Evolutionary conservation across 2,113 vertebrate genomes (phyloP).

Genomic region (Gracilinanus agilis): DNA sequence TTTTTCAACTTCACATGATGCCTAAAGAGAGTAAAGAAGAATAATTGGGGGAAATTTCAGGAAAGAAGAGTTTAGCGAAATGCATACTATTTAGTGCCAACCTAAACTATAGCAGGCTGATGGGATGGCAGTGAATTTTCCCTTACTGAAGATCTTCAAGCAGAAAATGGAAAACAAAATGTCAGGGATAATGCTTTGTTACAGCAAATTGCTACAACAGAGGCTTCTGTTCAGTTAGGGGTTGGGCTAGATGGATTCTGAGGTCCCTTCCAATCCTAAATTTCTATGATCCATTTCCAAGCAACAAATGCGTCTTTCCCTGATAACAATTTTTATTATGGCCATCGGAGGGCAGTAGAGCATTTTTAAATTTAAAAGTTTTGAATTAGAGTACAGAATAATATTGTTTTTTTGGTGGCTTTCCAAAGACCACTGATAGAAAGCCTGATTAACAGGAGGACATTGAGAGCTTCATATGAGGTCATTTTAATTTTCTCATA

Average conservation of each 20-base stretch:
- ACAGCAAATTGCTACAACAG: not conserved
- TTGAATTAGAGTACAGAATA: not conserved
- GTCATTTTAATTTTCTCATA: not conserved
- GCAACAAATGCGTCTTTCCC: not conserved
- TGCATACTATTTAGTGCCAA: not conserved
- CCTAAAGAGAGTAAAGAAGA: not conserved
- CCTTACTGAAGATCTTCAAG: not conserved
- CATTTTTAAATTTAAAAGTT: not conserved
- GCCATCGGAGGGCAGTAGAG: not conserved
- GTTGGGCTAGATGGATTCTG: not conserved
- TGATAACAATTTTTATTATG: not conserved
- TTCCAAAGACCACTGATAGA: not conserved
- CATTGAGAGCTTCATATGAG: not conserved
- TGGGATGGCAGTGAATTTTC: not conserved
- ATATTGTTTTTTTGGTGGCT: not conserved
- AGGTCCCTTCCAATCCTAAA: not conserved
- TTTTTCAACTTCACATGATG: not conserved
- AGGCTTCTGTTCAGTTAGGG: not conserved
- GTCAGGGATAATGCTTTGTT: not conserved
- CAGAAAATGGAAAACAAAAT: not conserved
- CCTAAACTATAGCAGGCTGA: not conserved
- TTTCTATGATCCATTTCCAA: not conserved
- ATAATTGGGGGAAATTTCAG: not conserved
- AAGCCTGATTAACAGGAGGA: not conserved
- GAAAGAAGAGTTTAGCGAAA: not conserved